These are phyloP conservation scores for Channallabes apus DNA, from an alignment of 2,797 vertebrate species.

Conservation along the genomic window DNA sequence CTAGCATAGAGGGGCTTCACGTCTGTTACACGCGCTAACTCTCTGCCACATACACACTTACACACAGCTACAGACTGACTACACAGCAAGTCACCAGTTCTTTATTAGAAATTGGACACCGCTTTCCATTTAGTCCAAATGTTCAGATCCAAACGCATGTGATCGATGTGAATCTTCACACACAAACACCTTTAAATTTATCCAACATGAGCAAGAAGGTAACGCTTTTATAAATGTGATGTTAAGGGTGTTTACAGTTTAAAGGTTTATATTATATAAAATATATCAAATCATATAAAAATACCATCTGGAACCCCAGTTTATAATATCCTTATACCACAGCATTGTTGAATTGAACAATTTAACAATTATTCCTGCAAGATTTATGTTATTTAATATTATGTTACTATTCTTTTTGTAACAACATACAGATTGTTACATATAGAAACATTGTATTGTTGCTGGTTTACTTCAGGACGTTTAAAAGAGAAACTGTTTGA, in stretches of 20 bases:
- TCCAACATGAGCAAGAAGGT: background rate
- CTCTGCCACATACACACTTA: slow-evolving; percentile 16
- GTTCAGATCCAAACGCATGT: background rate
- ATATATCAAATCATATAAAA: background rate
- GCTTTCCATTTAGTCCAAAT: background rate
- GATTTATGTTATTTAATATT: background rate
- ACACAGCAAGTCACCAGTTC: slow-evolving; percentile 30
- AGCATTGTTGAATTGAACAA: background rate
- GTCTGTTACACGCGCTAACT: slow-evolving; percentile 29
- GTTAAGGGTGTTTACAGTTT: background rate
- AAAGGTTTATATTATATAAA: background rate
- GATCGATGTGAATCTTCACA: no score
- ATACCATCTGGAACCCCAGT: background rate
- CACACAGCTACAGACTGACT: slow-evolving; percentile 19
- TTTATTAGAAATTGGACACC: background rate
- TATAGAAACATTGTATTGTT: background rate
- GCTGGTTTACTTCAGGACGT: background rate
- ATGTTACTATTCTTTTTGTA: background rate
- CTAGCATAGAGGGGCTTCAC: slow-evolving; percentile 47
- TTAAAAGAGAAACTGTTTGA: background rate
- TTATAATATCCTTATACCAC: slow-evolving; percentile 15
- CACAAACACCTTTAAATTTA: background rate
- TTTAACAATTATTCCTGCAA: background rate
- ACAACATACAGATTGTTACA: background rate
- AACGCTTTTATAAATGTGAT: background rate